Conservation (phyloP, 1,140 invertebrate genomes). For the Caenorhabditis inopinata region DNA sequence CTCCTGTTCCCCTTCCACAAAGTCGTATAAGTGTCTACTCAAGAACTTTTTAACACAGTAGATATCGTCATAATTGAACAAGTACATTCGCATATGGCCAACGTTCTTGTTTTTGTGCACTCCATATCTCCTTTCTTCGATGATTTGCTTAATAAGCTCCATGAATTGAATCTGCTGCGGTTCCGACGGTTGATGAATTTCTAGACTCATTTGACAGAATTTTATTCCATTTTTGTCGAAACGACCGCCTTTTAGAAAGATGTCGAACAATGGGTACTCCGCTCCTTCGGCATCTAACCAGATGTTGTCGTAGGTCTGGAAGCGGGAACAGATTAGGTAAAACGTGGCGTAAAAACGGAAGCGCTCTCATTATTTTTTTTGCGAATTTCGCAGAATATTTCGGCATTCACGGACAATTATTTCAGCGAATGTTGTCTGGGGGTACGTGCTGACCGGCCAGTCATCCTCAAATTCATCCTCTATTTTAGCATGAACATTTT, state of each 20-base stretch:
- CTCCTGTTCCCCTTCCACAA: neutral
- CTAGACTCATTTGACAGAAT: slow-evolving; percentile 23
- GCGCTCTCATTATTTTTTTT: too few species aligned
- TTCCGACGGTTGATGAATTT: neutral
- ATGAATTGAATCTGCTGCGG: slow-evolving; percentile 11
- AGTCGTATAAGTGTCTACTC: slow-evolving; percentile 69
- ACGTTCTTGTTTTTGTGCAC: neutral
- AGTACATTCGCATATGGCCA: slow-evolving; percentile 21
- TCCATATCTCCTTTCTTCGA: neutral
- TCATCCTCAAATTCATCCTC: too few species aligned
- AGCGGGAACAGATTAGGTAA: too few species aligned
- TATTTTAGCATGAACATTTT: too few species aligned
- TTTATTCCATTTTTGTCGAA: neutral
- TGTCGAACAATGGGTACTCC: neutral
- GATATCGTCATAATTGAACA: slow-evolving; percentile 3
- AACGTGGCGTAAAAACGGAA: too few species aligned
- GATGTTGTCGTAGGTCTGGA: slow-evolving; percentile 19
- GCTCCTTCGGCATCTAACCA: neutral
- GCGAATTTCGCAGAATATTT: too few species aligned
- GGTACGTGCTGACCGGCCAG: too few species aligned
- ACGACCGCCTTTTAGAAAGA: neutral
- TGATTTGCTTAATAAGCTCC: slow-evolving; percentile 6
- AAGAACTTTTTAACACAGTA: slow-evolving; percentile 25
- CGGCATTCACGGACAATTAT: too few species aligned
- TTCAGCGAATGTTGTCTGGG: too few species aligned